Evolutionary conservation across 2,113 vertebrate species (phyloP).

Genomic region (Pantherophis guttatus): DNA sequence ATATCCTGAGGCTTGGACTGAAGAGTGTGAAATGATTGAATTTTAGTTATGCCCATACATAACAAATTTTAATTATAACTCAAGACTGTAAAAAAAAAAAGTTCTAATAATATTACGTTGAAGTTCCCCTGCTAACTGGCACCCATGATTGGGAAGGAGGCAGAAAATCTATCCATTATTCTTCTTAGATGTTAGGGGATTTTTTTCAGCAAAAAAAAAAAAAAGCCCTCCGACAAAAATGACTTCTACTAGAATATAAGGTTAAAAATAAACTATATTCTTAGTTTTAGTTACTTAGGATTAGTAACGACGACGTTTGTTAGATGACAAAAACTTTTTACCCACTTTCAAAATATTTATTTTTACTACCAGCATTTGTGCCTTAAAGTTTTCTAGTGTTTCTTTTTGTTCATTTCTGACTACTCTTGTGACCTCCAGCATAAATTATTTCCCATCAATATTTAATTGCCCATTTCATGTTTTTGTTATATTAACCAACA

Average conservation of each 20-base stretch:
- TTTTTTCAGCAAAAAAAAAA: not conserved
- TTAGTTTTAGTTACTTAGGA: not conserved
- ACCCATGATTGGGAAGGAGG: slow-evolving; percentile 35
- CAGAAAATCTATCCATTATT: slow-evolving; percentile 48
- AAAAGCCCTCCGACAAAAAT: not conserved
- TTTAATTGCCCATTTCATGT: not conserved
- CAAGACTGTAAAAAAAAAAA: slow-evolving; percentile 68
- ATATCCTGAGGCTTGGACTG: slow-evolving; percentile 72
- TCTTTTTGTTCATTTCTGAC: not conserved
- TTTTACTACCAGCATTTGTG: not conserved
- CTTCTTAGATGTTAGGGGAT: slow-evolving; percentile 24
- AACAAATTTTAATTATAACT: slow-evolving; percentile 77
- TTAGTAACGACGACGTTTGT: not conserved
- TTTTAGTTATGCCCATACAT: slow-evolving; percentile 77
- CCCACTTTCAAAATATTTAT: slow-evolving; percentile 32
- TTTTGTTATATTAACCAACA: not conserved
- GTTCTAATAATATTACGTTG: slow-evolving; percentile 65
- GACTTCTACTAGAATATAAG: slow-evolving; percentile 12
- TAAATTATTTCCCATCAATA: not conserved
- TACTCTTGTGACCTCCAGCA: not conserved
- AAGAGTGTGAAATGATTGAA: slow-evolving; percentile 74
- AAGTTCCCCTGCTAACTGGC: slow-evolving; percentile 56
- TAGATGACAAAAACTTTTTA: slow-evolving; percentile 14
- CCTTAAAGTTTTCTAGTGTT: not conserved
- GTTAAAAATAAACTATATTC: not conserved